Base-by-base conservation (phyloP, 2,888 invertebrate genomes). In the Dolomedes plantarius region DNA sequence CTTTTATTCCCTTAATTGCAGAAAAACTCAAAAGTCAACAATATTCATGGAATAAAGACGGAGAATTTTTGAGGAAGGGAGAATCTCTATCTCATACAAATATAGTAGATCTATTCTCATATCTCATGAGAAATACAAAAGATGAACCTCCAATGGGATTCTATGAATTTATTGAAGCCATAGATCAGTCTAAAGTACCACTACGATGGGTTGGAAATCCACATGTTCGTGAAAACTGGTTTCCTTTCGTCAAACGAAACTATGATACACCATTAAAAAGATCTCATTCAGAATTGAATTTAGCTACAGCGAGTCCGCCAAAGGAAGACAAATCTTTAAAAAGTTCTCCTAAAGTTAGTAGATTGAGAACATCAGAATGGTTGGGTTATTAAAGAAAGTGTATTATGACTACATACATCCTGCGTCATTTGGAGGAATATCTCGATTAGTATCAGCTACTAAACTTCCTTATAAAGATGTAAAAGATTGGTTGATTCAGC, bases 341-440 rank as follows among this genome's bases (percentile, higher is more conserved):
- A n/a, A n/a, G n/a, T n/a, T n/a, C n/a, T 13, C 2, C 16, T 2
- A 16, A 46, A 46, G 2, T 13, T n/a, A 13, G 46, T 16, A 46
- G 2, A 6, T 1, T 5, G 9, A 46, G 41, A 6, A 13, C 16
- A 6, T 46, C 11, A 5, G 5, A 56, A 23, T 7, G 5, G 56
- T 2, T 16, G 23, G 56, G 2, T 23, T 56, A 16, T 9, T 39
- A 11, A 32, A 32, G 16, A 9, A 2, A 32, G 7, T 23, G 16
- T 76, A 78, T 11, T 62, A 41, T 3, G 19, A 65, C 7, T 19
- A 0, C 2, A 36, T 46, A 46, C 29, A 75, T 13, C 67, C 75
- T 5, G 46, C 29, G 11, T 75, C 65, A 1, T 75, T 41, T 16
- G 75, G 67, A n/a, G 67, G 64, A 16, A 50, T 64, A 0, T 36